phyloP scores from a whole-genome alignment of 2,113 vertebrate species.

The Eulacestoma nigropectus region DNA sequence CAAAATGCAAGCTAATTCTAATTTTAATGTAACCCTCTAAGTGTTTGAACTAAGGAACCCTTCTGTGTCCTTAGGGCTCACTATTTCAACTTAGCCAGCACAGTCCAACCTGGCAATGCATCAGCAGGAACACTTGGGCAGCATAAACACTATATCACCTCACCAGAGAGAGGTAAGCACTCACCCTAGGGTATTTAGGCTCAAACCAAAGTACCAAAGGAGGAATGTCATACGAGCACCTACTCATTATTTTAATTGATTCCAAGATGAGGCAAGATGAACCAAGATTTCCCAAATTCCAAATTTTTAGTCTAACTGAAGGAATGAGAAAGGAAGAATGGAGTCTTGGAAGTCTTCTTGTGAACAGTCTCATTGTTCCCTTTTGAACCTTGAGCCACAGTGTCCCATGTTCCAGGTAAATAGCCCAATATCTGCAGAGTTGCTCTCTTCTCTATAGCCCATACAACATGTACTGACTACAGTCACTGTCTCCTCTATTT shows the following conservation, averaged over 20 bases:
- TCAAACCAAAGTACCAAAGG: not conserved
- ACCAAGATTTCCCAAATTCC: not conserved
- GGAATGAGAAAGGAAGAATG: not conserved
- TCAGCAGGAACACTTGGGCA: not conserved
- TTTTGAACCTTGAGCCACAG: not conserved
- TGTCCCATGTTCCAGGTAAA: not conserved
- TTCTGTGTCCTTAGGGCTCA: not conserved
- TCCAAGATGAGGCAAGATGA: not conserved
- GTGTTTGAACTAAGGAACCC: not conserved
- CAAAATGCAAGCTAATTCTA: slow-evolving; percentile 9
- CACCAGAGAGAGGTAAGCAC: not conserved
- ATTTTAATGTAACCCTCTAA: not conserved
- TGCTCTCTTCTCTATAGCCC: not conserved
- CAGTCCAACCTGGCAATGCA: not conserved
- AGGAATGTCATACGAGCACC: not conserved
- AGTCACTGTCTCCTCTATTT: not conserved
- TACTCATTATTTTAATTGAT: not conserved
- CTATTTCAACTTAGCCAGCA: not conserved
- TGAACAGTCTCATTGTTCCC: not conserved
- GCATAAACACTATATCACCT: not conserved
- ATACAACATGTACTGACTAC: not conserved
- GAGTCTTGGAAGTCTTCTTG: not conserved
- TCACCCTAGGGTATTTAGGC: not conserved
- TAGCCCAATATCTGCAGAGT: not conserved
- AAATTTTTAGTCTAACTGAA: not conserved